These are phyloP conservation scores for Saccopteryx leptura DNA, from an alignment of 2,113 vertebrate species.

Conservation along the genomic window DNA sequence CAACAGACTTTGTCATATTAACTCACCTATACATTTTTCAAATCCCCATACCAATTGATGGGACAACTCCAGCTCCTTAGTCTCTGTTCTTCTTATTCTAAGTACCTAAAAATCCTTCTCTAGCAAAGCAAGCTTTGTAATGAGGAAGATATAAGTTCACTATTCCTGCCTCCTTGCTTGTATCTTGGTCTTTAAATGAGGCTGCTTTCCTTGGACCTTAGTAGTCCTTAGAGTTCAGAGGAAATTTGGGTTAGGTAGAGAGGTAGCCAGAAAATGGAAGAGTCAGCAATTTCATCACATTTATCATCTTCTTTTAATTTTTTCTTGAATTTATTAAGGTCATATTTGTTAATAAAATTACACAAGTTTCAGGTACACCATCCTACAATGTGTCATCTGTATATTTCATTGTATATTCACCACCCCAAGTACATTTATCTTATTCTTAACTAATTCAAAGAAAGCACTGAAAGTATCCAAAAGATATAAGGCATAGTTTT, in stretches of 20 bases:
- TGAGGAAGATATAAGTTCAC: slow-evolving; percentile 79
- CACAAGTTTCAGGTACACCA: too few species aligned
- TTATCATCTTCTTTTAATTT: neutral
- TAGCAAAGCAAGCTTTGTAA: slow-evolving; percentile 85
- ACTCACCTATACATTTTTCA: slow-evolving; percentile 82
- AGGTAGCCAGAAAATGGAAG: neutral
- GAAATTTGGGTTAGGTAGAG: slow-evolving; percentile 24
- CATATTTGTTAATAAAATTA: too few species aligned
- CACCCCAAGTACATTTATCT: neutral
- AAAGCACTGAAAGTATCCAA: slow-evolving; percentile 24
- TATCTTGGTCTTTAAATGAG: slow-evolving; percentile 66
- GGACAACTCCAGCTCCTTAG: slow-evolving; percentile 86
- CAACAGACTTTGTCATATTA: slow-evolving; percentile 85
- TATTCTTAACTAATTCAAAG: slow-evolving; percentile 45
- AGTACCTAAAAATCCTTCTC: slow-evolving; percentile 86
- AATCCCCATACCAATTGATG: slow-evolving; percentile 74
- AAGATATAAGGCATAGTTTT: slow-evolving; percentile 26
- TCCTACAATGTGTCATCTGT: too few species aligned
- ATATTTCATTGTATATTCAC: too few species aligned
- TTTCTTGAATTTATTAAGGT: too few species aligned
- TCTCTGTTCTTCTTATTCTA: slow-evolving; percentile 86
- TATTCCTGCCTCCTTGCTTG: slow-evolving; percentile 12
- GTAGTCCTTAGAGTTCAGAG: slow-evolving; percentile 37
- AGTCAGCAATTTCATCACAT: slow-evolving; percentile 20
- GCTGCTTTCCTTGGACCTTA: slow-evolving; percentile 13